Evolutionary conservation across 37 sponge, comb jelly and placozoan species (phyloP), one percentile per base, ranked within the genome.

Genomic region (Diacarnus erythraeanus): DNA sequence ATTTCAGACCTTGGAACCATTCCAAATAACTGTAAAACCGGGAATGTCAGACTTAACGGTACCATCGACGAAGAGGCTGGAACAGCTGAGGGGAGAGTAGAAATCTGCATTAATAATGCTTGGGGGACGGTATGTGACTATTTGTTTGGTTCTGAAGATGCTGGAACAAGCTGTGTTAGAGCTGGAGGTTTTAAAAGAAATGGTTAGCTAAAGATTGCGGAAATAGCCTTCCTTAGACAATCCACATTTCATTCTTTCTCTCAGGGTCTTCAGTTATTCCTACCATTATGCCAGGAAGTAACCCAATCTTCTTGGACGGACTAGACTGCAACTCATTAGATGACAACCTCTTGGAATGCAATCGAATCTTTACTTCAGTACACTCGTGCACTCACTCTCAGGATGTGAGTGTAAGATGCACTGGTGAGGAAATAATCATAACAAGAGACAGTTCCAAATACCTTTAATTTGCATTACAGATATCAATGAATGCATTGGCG

Each of bases 91-190:
- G 83, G 83, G 10, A 74, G 84, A 76, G 69, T 83, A 38, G 84
- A 83, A 30, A 60, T 83, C 38, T 83, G 84, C n/a, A 69, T 83
- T 27, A 83, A 83, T 68, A 51, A 76, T 75, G 84, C 84, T 33
- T 83, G 84, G 84, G 84, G 84, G 10, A 83, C 84, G 57, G 70
- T 83, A 20, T 83, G 84, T 54, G 27, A 26, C 23, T 12, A 68
- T 35, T 37, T 23, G 18, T 76, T 83, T 54, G 38, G 31, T 17
- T 9, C 8, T 20, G 70, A 57, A 25, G 84, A 83, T 69, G 84
- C 77, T 40, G 77, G 20, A 20, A 47, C 68, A 38, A 70, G 69
- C 4, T 83, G 84, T 59, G 41, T 20, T 9, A 59, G 56, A 3
- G 60, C 68, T 25, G 69, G 51, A 26, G 84, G 81, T 8, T 80